Evolutionary conservation across 2,888 invertebrate genomes (phyloP), one percentile per base, ranked within the genome.

Genomic region (Perizoma affinitatum): DNA sequence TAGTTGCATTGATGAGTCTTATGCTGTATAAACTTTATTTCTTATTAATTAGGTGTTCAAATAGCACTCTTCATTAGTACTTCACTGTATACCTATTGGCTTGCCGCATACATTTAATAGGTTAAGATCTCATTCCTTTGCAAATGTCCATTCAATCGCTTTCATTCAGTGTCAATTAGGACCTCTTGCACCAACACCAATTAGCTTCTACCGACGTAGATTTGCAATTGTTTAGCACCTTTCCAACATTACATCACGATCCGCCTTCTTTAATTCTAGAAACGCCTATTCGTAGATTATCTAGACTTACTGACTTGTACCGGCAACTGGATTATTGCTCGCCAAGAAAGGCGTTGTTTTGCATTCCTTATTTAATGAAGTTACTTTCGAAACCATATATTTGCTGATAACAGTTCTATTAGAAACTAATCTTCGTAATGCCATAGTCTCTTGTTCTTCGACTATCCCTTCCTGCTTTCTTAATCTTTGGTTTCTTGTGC

Each of bases 131-230:
- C 6, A 11, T 53, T 56, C 34, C 35, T 38, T 22, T 48, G 41
- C 63, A 44, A 54, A 49, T 61, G 41, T 42, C 42, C 49, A 56
- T 54, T 49, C 38, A 53, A 40, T 70, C 72, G 43, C 35, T 22
- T 55, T 51, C 55, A 53, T 70, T 70, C 70, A 60, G 55, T 70
- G 70, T 71, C 72, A 77, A 80, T 82, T 82, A 78, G 78, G 73
- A 71, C 71, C 62, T 78, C 75, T 72, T 80, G 74, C 78, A 73
- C 71, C n/a, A n/a, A 67, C 64, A 70, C 63, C 71, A 76, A 76
- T 80, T 79, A 79, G 65, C 74, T 75, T 68, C 62, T 69, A 71
- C 69, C 46, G 43, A 54, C 53, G 54, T 54, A 60, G 63, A 61
- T 47, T 59, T 53, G 64, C 66, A 59, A 65, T 61, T 56, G 65